Percentiles rank a stretch among this genome's conserved stretches.
Evolutionary conservation across 2,888 invertebrate species (phyloP).

Genomic region (Drosophila emarginata): DNA sequence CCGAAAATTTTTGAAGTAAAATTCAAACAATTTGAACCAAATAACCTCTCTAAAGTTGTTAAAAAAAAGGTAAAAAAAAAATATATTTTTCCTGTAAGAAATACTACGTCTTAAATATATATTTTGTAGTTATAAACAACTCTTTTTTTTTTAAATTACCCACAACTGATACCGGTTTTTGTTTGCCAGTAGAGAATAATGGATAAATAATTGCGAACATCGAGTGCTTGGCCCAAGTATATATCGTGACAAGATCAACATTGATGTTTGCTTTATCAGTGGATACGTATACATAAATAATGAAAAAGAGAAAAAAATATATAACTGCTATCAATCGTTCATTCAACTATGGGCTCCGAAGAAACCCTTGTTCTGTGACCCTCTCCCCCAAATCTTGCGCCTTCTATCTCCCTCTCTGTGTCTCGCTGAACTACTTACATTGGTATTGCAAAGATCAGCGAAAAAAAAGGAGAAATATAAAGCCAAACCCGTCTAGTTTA

Average conservation of each 20-base stretch:
- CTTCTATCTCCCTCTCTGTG: background rate
- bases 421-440: slow-evolving; percentile 22
- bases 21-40: too few relatives aligned
- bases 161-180: background rate
- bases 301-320: slow-evolving; percentile 13
- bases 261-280: slow-evolving; percentile 31
- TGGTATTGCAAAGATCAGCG: slow-evolving; percentile 7
- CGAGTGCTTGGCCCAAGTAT: background rate
- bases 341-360: slow-evolving; percentile 56
- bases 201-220: slow-evolving; percentile 11
- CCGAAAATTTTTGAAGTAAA: background rate
- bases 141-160: background rate
- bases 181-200: background rate
- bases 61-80: too few relatives aligned
- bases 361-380: slow-evolving; percentile 7
- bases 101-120: too few relatives aligned
- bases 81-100: too few relatives aligned
- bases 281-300: slow-evolving; percentile 13
- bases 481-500: slow-evolving; percentile 57
- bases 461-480: background rate
- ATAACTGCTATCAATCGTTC: slow-evolving; percentile 36
- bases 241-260: slow-evolving; percentile 44
- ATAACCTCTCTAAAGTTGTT: too few relatives aligned
- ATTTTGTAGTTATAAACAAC: too few relatives aligned
- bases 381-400: background rate